These are phyloP conservation scores for Sakesphorus luctuosus DNA, from an alignment of 2,113 vertebrate genomes.

Conservation along the genomic window DNA sequence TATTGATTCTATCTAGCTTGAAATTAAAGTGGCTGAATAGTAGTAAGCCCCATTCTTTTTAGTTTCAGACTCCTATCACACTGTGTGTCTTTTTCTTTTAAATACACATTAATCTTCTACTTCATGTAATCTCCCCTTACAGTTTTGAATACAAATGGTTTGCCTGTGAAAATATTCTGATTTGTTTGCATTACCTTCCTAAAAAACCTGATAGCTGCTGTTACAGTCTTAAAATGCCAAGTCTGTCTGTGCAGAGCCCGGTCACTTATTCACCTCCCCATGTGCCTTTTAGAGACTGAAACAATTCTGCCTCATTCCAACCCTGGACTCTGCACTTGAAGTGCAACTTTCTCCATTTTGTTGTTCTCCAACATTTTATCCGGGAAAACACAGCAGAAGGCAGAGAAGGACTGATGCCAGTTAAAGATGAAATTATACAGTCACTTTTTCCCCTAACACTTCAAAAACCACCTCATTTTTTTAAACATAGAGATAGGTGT, in stretches of 20 bases:
- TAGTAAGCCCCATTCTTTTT: not conserved
- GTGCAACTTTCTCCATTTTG: not conserved
- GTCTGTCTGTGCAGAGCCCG: not conserved
- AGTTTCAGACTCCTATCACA: not conserved
- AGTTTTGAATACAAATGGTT: not conserved
- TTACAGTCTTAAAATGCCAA: not conserved
- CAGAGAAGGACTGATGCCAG: not conserved
- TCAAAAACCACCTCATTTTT: not conserved
- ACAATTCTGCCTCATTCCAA: not conserved
- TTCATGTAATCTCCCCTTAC: not conserved
- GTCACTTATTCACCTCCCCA: not conserved
- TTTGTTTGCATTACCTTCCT: not conserved
- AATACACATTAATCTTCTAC: not conserved
- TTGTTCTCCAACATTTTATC: not conserved
- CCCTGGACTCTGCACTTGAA: not conserved
- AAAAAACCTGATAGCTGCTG: not conserved
- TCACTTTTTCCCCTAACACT: not conserved
- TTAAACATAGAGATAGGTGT: not conserved
- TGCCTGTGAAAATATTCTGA: not conserved
- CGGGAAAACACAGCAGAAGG: not conserved
- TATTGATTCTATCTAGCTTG: not conserved
- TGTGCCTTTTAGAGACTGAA: not conserved
- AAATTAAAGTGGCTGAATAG: not conserved
- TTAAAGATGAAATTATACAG: not conserved
- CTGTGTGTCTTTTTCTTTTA: not conserved